Evolutionary conservation across 2,888 invertebrate genomes (phyloP), one percentile per base, ranked within the genome.

Genomic region (Anthophora plumipes): DNA sequence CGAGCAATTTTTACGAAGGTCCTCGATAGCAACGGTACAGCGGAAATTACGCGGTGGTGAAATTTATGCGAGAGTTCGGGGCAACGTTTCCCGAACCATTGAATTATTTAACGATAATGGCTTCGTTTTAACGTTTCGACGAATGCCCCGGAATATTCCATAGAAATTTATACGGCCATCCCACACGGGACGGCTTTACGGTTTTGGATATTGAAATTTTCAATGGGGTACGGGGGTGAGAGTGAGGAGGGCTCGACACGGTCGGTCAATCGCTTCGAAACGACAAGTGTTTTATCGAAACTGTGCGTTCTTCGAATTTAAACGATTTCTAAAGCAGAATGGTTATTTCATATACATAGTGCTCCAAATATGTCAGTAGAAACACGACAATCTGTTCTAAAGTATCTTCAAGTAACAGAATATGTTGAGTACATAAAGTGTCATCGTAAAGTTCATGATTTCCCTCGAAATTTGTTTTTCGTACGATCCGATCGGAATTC

Each of bases 241-340:
- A 1, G 6, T 25, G 14, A 11, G n/a, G 0, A 2, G 22, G 17
- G 14, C 46, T 59, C 57, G 57, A 57, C 59, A 39, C n/a, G 1
- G 2, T 11, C 39, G 46, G 11, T 50, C 20, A 25, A 48, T 52
- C 61, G 67, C 55, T 46, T 41, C 50, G 37, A 20, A 8, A 52
- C n/a, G 43, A 9, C 6, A 11, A 14, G 4, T 8, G 12, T 11
- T 7, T 12, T 43, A 41, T 25, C 31, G 31, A 5, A 66, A 39
- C 67, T 37, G 41, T 39, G 37, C 59, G 60, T 68, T 43, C 39
- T 57, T 52, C 41, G 64, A 60, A 70, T 79, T 69, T 80, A 66
- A 77, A 82, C 82, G 85, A 85, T 85, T 84, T 82, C 69, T 69
- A 37, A 43, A 69, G 72, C 72, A 54, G 25, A 59, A 37, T 25